Evolutionary conservation across 2,888 invertebrate genomes (phyloP).

Genomic region (Conchocele bisecta): DNA sequence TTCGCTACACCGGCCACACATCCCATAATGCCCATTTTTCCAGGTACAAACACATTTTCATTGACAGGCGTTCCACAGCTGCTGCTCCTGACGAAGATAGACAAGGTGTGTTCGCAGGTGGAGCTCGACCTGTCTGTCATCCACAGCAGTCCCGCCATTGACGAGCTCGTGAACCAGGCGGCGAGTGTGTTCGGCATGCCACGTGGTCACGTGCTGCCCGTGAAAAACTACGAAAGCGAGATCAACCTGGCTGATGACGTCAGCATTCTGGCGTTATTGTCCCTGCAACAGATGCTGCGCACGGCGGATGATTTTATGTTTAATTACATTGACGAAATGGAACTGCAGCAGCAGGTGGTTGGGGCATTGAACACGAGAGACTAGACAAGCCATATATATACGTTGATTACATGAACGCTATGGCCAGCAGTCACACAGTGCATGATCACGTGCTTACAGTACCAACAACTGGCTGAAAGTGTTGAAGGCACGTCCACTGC

Average conservation of each 20-base stretch:
- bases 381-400: too few relatives aligned
- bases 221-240: conserved; percentile 61
- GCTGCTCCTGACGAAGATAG: conserved; percentile 65
- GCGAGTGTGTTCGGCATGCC: conserved; percentile 54
- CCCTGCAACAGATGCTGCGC: conserved; percentile 53
- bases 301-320: conserved; percentile 54
- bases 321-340: conserved; percentile 40
- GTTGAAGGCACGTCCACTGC: too few relatives aligned
- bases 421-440: too few relatives aligned
- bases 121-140: conserved; percentile 29
- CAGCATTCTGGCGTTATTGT: conserved; percentile 42
- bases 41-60: too few relatives aligned
- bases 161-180: conserved; percentile 49
- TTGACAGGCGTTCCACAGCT: conserved; percentile 64
- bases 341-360: too few relatives aligned
- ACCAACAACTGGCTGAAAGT: too few relatives aligned
- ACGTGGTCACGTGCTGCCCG: conserved; percentile 48
- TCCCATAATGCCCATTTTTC: too few relatives aligned
- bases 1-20: too few relatives aligned
- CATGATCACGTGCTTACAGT: too few relatives aligned
- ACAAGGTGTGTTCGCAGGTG: conserved; percentile 47
- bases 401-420: too few relatives aligned
- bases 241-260: conserved; percentile 43
- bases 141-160: conserved; percentile 38
- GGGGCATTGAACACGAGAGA: too few relatives aligned